Conservation (phyloP, 2,113 vertebrate species). For the Lamprotornis superbus region DNA sequence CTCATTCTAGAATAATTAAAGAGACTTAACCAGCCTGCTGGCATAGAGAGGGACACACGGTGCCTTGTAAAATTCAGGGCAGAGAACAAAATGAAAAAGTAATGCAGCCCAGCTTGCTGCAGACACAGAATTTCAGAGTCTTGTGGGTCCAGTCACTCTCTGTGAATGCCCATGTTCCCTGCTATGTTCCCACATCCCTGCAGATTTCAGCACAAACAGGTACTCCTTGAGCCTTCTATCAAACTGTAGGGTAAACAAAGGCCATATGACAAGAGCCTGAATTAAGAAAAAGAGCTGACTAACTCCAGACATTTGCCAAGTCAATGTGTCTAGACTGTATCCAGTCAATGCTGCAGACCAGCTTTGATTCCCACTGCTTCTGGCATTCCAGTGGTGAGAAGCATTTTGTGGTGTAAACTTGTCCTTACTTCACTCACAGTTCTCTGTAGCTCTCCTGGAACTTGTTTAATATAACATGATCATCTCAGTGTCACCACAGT, state of each 20-base stretch:
- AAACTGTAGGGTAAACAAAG: background rate
- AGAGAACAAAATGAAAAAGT: background rate
- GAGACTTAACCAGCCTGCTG: background rate
- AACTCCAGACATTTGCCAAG: background rate
- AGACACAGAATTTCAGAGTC: background rate
- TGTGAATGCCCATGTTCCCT: background rate
- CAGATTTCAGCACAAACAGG: background rate
- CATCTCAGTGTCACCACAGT: background rate
- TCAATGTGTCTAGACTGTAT: background rate
- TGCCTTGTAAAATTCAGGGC: background rate
- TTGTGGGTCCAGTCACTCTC: background rate
- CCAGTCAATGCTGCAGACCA: background rate
- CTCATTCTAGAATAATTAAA: background rate
- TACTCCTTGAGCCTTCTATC: background rate
- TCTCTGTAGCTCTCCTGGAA: background rate
- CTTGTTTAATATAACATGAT: background rate
- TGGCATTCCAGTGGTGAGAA: constrained; percentile 9
- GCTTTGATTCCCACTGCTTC: constrained; percentile 5
- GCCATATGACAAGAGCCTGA: background rate
- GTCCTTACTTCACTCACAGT: background rate
- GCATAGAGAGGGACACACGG: background rate
- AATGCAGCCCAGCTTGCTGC: background rate
- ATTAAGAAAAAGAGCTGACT: background rate
- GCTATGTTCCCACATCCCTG: background rate
- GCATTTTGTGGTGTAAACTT: background rate